Base-by-base conservation (phyloP, 2,888 invertebrate genomes). In the Parnassius apollo region DNA sequence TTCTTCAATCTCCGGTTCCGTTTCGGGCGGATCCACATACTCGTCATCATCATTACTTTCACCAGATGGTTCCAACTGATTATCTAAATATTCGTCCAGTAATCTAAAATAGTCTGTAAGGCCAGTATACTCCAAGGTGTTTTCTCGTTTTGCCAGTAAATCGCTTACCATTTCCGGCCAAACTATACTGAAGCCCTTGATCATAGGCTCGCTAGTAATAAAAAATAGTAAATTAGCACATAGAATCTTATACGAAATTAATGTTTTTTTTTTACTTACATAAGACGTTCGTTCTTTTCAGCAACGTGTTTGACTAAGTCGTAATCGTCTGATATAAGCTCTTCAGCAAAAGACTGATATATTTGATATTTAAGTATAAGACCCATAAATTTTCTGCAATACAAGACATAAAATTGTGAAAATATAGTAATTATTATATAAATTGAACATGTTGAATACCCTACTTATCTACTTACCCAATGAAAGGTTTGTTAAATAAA, bases 321-420 rank as follows among this genome's bases (percentile, higher is more conserved):
- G 11, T 78, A 85, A 59, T 91, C 87, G 71, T 88, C 88, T 4
- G 83, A 85, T 56, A 78, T 73, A 11, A 92, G 78, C 67, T 93
- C 92, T 70, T 91, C 88, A 13, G 91, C 91, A 73, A 85, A 89
- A 7, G 90, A 87, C 66, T 92, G 90, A 61, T 93, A 85, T 18
- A 94, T 82, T 82, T 94, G 93, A 71, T 94, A 94, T 71, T 93
- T 93, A 22, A 93, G 71, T 63, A 94, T 86, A 1, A 87, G 74
- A 1, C 93, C 93, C 81, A 93, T 83, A 69, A 93, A 93, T 85
- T 93, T 93, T 48, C 93, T 93, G 78, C 25, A 91, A 91, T 58
- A 68, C 52, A 68, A 68, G 63, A 65, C 45, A 52, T 7, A 2
- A 7, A 0, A 11, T 54, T 3, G 13, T 13, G 42, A 10, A 13